phyloP scores from a whole-genome alignment of 2,113 vertebrate genomes.

The Marmota monax region DNA sequence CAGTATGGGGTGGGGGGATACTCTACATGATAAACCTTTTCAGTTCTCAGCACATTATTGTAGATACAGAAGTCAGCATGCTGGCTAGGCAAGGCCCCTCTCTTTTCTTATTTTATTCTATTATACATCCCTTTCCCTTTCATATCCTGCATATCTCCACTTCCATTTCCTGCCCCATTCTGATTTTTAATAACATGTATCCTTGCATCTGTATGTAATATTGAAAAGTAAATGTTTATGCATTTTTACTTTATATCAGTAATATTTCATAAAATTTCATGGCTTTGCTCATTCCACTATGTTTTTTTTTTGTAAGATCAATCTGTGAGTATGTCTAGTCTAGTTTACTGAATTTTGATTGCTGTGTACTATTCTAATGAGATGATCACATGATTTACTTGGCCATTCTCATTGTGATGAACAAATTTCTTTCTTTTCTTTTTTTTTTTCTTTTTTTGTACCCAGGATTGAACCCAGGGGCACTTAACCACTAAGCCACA shows the following conservation, averaged over 20 bases:
- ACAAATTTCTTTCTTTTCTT: neutral
- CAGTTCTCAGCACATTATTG: neutral
- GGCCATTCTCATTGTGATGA: neutral
- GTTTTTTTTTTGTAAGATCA: neutral
- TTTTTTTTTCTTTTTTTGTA: no score
- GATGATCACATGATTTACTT: neutral
- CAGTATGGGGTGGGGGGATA: no score
- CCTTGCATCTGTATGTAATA: neutral
- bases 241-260: neutral
- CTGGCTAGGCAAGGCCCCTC: accelerated
- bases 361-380: neutral
- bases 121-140: neutral
- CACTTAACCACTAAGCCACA: no score
- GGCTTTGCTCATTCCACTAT: neutral
- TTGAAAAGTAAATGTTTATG: conserved; percentile 15
- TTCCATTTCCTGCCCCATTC: neutral
- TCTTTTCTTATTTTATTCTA: neutral
- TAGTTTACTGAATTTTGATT: neutral
- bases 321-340: neutral
- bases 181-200: neutral
- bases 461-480: no score
- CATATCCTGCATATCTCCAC: neutral
- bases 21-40: neutral
- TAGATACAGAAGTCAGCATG: neutral
- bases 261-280: neutral